A percentile compares a stretch with the other conserved stretches of the same genome.
These are phyloP conservation scores for Rhyzopertha dominica DNA, from an alignment of 1,140 invertebrate species.

Conservation along the genomic window DNA sequence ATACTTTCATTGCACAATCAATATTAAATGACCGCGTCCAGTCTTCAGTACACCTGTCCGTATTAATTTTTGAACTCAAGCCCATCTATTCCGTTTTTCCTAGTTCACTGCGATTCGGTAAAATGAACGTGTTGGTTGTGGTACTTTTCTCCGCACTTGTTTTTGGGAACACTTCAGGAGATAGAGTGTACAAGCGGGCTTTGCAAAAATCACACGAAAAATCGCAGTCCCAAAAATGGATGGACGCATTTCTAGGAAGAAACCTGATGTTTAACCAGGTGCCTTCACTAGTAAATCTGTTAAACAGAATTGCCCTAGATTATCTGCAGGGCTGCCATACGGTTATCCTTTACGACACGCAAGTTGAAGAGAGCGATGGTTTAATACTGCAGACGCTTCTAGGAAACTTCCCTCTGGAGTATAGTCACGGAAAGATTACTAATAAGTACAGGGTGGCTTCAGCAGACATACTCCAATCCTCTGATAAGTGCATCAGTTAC, in stretches of 20 bases:
- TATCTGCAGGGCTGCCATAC: constrained; percentile 56
- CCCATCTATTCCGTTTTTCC: no score
- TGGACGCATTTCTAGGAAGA: constrained; percentile 29
- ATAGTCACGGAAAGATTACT: constrained; percentile 55
- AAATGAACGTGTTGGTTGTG: no score
- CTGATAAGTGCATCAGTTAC: constrained; percentile 54
- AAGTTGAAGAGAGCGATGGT: constrained; percentile 50
- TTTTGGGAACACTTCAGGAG: background rate
- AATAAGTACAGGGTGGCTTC: constrained; percentile 25
- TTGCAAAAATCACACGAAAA: constrained; percentile 42
- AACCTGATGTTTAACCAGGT: constrained; percentile 46
- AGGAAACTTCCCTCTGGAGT: constrained; percentile 52
- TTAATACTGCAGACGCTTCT: constrained; percentile 54
- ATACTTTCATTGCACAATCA: no score
- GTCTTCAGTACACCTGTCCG: no score
- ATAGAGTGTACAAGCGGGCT: constrained; percentile 29
- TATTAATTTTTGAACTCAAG: no score
- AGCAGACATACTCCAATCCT: constrained; percentile 23
- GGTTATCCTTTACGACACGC: constrained; percentile 57
- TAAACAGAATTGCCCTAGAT: constrained; percentile 53
- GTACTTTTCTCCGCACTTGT: no score
- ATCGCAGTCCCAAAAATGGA: constrained; percentile 34
- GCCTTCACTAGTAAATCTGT: constrained; percentile 51
- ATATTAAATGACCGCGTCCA: no score
- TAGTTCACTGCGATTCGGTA: no score